These are phyloP conservation scores for Sinella curviseta DNA, from an alignment of 1,140 invertebrate species.

Conservation along the genomic window DNA sequence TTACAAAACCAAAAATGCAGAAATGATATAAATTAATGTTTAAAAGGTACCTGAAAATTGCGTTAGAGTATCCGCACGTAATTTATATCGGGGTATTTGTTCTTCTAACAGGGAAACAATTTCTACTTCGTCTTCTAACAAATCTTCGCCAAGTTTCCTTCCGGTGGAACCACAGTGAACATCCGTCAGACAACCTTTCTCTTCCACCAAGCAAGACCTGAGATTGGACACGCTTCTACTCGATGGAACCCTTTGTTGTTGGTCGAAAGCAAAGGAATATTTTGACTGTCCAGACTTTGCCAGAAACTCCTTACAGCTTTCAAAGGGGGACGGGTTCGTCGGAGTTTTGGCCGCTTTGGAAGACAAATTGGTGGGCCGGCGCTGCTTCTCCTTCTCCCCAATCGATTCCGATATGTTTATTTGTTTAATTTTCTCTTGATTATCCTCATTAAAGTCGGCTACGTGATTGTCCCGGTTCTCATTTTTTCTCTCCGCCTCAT, in stretches of 20 bases:
- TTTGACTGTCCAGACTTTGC: constrained; percentile 32
- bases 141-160: constrained; percentile 70
- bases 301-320: constrained; percentile 45
- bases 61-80: constrained; percentile 91
- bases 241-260: constrained; percentile 32
- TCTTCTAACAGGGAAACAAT: constrained; percentile 92
- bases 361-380: constrained; percentile 4
- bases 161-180: constrained; percentile 29
- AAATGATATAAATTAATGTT: too few species aligned
- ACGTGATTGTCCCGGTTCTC: constrained; percentile 38
- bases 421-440: neutral
- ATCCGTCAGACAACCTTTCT: constrained; percentile 39
- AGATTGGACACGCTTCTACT: constrained; percentile 44
- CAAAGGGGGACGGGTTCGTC: neutral
- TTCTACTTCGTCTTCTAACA: constrained; percentile 80
- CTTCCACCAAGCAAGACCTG: constrained; percentile 32
- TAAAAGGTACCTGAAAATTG: constrained; percentile 88
- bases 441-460: neutral
- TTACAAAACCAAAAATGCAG: too few species aligned
- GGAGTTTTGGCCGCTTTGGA: constrained; percentile 4
- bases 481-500: constrained; percentile 44
- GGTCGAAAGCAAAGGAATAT: constrained; percentile 12
- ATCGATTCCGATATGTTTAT: constrained; percentile 15
- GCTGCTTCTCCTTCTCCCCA: neutral
- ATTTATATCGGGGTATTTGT: constrained; percentile 89